A percentile compares a stretch with the other conserved stretches of the same genome.
Evolutionary conservation across 2,113 vertebrate species (phyloP).

Genomic region (Calidris pugnax): DNA sequence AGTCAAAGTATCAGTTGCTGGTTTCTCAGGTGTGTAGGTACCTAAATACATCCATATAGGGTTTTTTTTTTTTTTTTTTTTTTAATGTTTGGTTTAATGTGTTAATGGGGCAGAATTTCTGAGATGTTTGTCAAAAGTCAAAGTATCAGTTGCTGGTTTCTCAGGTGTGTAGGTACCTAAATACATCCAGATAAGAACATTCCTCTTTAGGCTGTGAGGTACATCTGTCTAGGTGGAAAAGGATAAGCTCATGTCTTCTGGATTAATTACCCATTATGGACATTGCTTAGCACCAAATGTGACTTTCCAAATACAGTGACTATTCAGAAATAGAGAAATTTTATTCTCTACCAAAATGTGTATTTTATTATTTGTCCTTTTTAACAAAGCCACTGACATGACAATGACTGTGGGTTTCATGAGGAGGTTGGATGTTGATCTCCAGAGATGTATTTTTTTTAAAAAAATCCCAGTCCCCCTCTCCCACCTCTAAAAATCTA

Average conservation of each 20-base stretch:
- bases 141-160: neutral
- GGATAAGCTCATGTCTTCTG: neutral
- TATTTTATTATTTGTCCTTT: neutral
- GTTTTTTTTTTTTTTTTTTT: no score
- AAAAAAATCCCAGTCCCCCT: neutral
- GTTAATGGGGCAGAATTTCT: neutral
- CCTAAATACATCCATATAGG: neutral
- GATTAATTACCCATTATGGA: neutral
- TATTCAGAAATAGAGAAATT: neutral
- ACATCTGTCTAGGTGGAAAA: accelerated
- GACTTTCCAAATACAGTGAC: neutral
- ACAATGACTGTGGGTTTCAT: neutral
- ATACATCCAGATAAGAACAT: neutral
- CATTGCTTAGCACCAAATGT: neutral
- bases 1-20: neutral
- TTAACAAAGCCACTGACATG: neutral
- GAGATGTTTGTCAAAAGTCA: neutral
- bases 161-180: neutral
- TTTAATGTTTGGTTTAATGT: neutral
- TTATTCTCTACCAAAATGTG: neutral
- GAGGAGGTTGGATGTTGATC: neutral
- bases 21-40: neutral
- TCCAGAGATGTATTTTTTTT: neutral
- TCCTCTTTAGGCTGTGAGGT: neutral
- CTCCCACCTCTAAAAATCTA: neutral